Evolutionary conservation across 2,113 vertebrate species (phyloP).

Genomic region (Phalacrocorax carbo): DNA sequence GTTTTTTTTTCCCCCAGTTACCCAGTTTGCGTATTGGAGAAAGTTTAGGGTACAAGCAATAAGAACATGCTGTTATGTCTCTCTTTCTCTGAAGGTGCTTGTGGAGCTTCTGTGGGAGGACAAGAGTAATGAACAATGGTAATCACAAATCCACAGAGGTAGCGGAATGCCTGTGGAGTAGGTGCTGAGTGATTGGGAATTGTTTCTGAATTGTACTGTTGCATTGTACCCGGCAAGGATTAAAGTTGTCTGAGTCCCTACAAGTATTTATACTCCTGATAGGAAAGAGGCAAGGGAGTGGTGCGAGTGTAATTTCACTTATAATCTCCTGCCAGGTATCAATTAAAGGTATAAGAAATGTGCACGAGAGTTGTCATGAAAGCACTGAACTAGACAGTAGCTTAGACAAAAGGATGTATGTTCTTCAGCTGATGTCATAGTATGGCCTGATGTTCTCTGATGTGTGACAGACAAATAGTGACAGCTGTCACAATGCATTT

Average conservation of each 20-base stretch:
- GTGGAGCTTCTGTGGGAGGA: background rate
- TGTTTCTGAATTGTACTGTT: background rate
- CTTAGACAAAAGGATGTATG: background rate
- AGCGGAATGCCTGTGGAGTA: background rate
- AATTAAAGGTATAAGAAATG: background rate
- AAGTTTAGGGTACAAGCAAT: background rate
- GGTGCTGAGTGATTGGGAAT: background rate
- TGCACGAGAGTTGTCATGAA: background rate
- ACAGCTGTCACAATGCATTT: constrained; percentile 51
- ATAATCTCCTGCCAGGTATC: background rate
- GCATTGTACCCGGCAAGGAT: background rate
- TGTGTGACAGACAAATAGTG: background rate
- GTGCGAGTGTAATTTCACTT: background rate
- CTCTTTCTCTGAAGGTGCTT: background rate
- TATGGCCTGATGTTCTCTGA: background rate
- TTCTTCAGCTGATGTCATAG: background rate
- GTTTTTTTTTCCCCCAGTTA: background rate
- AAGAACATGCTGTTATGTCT: background rate
- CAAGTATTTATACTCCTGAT: background rate
- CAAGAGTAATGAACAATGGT: background rate
- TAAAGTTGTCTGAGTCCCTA: background rate
- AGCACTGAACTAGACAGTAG: background rate
- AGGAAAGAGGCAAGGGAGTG: background rate
- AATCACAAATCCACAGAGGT: background rate
- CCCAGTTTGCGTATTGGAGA: background rate